Percentiles rank a stretch among this genome's conserved stretches.
These are phyloP conservation scores for Aulostomus chinensis DNA, from an alignment of 2,797 vertebrate genomes.

Conservation along the genomic window DNA sequence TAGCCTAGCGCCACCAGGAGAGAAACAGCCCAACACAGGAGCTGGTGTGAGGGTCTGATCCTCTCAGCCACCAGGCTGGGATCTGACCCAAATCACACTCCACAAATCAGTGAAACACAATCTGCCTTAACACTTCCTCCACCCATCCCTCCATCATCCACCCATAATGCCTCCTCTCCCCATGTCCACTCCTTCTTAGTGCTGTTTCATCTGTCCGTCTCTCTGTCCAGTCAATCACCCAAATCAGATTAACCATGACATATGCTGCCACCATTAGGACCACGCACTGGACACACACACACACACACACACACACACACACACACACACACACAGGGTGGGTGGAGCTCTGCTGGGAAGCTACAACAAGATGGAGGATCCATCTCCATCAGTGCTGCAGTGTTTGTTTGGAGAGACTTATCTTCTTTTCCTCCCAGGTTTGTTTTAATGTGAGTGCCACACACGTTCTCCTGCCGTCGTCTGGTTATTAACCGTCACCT, in stretches of 20 bases:
- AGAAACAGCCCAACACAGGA: no score
- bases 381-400: neutral
- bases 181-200: no score
- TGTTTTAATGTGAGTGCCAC: no score
- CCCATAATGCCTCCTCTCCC: no score
- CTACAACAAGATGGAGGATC: conserved; percentile 21
- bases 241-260: conserved; percentile 76
- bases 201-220: conserved; percentile 13
- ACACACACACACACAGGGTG: conserved; percentile 16
- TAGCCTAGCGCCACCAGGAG: neutral
- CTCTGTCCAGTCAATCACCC: conserved; percentile 44
- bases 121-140: conserved; percentile 27
- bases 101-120: conserved; percentile 41
- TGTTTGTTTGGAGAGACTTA: no score
- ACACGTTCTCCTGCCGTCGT: no score
- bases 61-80: conserved; percentile 20
- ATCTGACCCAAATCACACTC: conserved; percentile 66
- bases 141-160: conserved; percentile 6
- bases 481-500: no score
- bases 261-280: conserved; percentile 73
- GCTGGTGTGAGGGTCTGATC: conserved; percentile 23
- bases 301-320: conserved; percentile 17
- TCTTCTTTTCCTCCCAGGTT: no score
- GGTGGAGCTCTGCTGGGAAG: conserved; percentile 29
- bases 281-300: conserved; percentile 33